A percentile compares a stretch with the other conserved stretches of the same genome.
These are phyloP conservation scores for Polyommatus iphigenia DNA, from an alignment of 2,888 invertebrate species.

Conservation along the genomic window DNA sequence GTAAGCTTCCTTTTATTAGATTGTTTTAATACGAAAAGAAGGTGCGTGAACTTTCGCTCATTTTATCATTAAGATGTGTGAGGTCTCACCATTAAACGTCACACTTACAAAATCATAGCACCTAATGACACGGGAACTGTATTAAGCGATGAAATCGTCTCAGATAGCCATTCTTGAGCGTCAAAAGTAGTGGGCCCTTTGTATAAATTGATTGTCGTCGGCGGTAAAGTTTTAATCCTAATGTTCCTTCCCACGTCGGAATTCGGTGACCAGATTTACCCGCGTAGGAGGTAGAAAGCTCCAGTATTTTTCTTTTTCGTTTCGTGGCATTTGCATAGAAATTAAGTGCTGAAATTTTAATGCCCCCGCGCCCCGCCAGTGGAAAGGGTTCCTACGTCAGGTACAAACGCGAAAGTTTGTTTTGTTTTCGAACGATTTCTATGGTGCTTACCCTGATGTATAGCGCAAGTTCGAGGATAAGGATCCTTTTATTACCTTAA, in stretches of 20 bases:
- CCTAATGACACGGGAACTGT: not conserved
- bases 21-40: too few species aligned
- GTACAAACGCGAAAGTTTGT: constrained; percentile 39
- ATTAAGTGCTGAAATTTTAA: constrained; percentile 21
- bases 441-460: constrained; percentile 42
- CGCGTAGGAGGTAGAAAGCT: constrained; percentile 17
- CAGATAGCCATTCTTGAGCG: not conserved
- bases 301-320: constrained; percentile 6
- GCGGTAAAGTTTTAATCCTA: constrained; percentile 8
- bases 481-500: constrained; percentile 41
- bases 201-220: constrained; percentile 4
- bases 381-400: not conserved
- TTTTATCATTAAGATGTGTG: not conserved
- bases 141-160: not conserved
- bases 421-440: constrained; percentile 44
- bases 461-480: constrained; percentile 41
- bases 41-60: constrained; percentile 18
- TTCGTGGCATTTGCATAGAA: constrained; percentile 7
- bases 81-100: not conserved
- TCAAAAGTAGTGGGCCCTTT: constrained; percentile 10
- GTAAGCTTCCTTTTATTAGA: too few species aligned
- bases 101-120: not conserved
- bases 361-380: constrained; percentile 5
- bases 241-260: not conserved
- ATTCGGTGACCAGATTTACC: constrained; percentile 2